A percentile compares a stretch with the other conserved stretches of the same genome.
Conservation (phyloP, 2,113 vertebrate genomes). For the Thunnus thynnus region DNA sequence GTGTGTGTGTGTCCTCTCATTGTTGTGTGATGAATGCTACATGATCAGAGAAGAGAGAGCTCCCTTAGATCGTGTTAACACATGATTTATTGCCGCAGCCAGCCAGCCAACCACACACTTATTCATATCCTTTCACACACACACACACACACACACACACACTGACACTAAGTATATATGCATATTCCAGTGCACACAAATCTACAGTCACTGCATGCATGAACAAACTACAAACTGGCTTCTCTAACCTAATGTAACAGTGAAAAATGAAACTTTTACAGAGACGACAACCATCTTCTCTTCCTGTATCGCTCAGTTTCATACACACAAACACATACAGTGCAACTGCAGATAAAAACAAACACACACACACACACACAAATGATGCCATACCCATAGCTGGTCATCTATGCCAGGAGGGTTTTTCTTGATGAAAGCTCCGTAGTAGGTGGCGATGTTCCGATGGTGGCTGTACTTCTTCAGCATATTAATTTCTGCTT, state of each 20-base stretch:
- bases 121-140: slow-evolving; percentile 24
- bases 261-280: slow-evolving; percentile 2
- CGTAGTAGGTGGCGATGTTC: slow-evolving; percentile 97
- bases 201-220: slow-evolving; percentile 58
- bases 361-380: slow-evolving; percentile 15
- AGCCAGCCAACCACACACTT: slow-evolving; percentile 23
- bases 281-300: neutral
- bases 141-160: neutral
- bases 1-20: slow-evolving; percentile 24
- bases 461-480: slow-evolving; percentile 98
- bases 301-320: slow-evolving; percentile 1
- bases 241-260: slow-evolving; percentile 15
- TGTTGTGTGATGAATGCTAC: slow-evolving; percentile 64
- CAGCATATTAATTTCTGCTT: slow-evolving; percentile 98
- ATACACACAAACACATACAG: neutral
- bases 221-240: slow-evolving; percentile 12
- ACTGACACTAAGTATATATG: slow-evolving; percentile 8
- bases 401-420: slow-evolving; percentile 96
- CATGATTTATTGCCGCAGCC: slow-evolving; percentile 64
- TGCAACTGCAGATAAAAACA: neutral
- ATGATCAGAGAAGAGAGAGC: slow-evolving; percentile 49
- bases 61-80: slow-evolving; percentile 60
- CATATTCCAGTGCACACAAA: slow-evolving; percentile 34
- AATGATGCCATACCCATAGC: slow-evolving; percentile 88
- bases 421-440: slow-evolving; percentile 98